Percentiles rank a stretch among this genome's conserved stretches.
Evolutionary conservation across 1,140 invertebrate genomes (phyloP).

Genomic region (Drosophila trapezifrons): DNA sequence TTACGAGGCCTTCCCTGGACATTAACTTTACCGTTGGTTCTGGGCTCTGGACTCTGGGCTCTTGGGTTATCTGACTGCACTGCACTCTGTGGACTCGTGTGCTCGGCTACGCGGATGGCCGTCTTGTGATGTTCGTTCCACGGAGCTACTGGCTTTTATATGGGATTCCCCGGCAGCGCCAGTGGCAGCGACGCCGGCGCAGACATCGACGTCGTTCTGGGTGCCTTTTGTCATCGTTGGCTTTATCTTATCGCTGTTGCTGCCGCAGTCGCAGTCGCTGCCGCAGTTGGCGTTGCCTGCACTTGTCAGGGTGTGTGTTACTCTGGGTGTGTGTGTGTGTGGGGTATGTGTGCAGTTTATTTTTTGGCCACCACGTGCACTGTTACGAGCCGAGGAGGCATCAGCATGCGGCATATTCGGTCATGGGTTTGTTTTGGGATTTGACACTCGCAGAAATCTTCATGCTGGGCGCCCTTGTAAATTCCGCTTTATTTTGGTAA

Average conservation of each 20-base stretch:
- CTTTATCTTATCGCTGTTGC: constrained; percentile 74
- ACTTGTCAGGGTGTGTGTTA: constrained; percentile 36
- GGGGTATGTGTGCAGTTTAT: constrained; percentile 57
- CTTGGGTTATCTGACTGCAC: constrained; percentile 28
- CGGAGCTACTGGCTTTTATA: constrained; percentile 68
- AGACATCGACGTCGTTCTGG: constrained; percentile 55
- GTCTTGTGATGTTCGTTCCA: constrained; percentile 73
- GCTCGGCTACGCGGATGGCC: constrained; percentile 73
- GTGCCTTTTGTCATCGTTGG: constrained; percentile 76
- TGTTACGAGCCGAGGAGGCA: constrained; percentile 51
- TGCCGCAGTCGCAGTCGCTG: constrained; percentile 40
- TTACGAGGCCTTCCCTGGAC: constrained; percentile 19
- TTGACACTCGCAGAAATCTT: constrained; percentile 74
- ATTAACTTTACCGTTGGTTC: constrained; percentile 69
- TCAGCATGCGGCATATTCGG: constrained; percentile 77
- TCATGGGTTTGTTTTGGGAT: constrained; percentile 71
- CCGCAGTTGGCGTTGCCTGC: constrained; percentile 26
- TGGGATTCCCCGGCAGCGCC: constrained; percentile 28
- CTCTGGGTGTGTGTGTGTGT: constrained; percentile 21
- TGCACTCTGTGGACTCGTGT: constrained; percentile 52
- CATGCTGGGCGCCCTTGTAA: constrained; percentile 51
- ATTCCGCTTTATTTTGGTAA: constrained; percentile 42
- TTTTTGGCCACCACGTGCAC: constrained; percentile 75
- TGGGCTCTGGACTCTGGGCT: constrained; percentile 28
- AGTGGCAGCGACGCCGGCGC: constrained; percentile 21